These are phyloP conservation scores for Cotesia congregata DNA, from an alignment of 2,888 invertebrate genomes.

Conservation along the genomic window DNA sequence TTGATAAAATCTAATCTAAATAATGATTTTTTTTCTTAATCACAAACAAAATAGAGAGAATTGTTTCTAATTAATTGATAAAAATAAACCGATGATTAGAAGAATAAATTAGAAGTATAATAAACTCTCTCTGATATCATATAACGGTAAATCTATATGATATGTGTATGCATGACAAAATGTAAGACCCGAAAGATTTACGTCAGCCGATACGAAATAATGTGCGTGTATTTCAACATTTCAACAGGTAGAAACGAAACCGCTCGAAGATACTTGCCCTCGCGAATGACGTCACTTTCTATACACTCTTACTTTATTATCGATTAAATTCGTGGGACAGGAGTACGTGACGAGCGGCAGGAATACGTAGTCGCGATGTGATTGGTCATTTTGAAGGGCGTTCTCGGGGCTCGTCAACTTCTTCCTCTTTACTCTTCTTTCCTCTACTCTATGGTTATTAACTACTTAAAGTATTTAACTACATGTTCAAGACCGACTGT, in stretches of 20 bases:
- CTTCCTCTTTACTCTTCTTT: neutral
- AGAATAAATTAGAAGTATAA: no score
- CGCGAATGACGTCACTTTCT: conserved; percentile 20
- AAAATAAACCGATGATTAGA: no score
- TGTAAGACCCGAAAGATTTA: neutral
- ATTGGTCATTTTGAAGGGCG: conserved; percentile 55
- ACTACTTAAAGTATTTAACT: neutral
- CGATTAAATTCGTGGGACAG: conserved; percentile 4
- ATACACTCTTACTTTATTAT: neutral
- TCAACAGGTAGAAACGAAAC: conserved; percentile 28
- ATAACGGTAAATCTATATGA: no score
- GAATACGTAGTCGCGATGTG: conserved; percentile 11
- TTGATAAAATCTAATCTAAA: no score
- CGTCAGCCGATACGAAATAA: conserved; percentile 15
- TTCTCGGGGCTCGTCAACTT: conserved; percentile 50
- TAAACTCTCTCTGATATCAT: no score
- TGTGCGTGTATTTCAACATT: conserved; percentile 18
- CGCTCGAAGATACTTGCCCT: neutral
- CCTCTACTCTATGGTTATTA: neutral
- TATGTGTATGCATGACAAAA: no score
- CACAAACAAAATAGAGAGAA: no score
- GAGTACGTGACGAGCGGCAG: conserved; percentile 2
- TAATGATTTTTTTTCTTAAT: no score
- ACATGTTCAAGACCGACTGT: neutral
- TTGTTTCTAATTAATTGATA: no score